Base-by-base conservation (phyloP, 1,140 invertebrate species). In the Leptonema lineaticorne region DNA sequence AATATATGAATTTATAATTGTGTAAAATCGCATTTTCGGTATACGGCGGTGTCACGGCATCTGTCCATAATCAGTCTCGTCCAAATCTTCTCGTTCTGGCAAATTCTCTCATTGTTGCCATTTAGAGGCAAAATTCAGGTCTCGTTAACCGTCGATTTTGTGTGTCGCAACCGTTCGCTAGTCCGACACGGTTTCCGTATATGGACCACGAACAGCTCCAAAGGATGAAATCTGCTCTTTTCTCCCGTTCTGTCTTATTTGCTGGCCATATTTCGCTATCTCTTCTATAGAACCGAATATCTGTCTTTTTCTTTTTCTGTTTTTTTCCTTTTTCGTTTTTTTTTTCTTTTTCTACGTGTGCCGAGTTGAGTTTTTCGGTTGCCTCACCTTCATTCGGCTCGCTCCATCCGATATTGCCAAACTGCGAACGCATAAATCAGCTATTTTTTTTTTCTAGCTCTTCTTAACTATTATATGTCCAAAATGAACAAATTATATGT, bases 71-170 rank as follows among this genome's bases (percentile, higher is more conserved):
- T n/a, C n/a, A 37, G 33, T 37, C n/a, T 8, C n/a, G 33, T 37
- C 7, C 33, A 37, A n/a, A 37, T 37, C 33, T 7, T 37, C 33
- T 37, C n/a, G 7, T 37, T 37, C 33, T 37, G 33, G 33, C 7
- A 8, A n/a, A n/a, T n/a, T n/a, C n/a, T 53, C 9, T 53, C 48
- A 26, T 26, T 26, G 48, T 53, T 41, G 37, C 48, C 48, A 53
- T 53, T 53, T 53, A 20, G 48, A 53, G 28, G 57, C 57, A 20
- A 59, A n/a, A 59, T 59, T 59, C 57, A 59, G 30, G 57, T 59
- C 57, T 59, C 57, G 57, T 18, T 30, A 30, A 33, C 57, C 18
- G 48, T n/a, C 18, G 18, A 9, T 1, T 2, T 5, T 9, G 18
- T 20, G 57, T 59, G 24, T 59, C 57, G 57, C 57, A 59, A 59